Base-by-base conservation (phyloP, 2,888 invertebrate genomes). In the Corbicula japonica region DNA sequence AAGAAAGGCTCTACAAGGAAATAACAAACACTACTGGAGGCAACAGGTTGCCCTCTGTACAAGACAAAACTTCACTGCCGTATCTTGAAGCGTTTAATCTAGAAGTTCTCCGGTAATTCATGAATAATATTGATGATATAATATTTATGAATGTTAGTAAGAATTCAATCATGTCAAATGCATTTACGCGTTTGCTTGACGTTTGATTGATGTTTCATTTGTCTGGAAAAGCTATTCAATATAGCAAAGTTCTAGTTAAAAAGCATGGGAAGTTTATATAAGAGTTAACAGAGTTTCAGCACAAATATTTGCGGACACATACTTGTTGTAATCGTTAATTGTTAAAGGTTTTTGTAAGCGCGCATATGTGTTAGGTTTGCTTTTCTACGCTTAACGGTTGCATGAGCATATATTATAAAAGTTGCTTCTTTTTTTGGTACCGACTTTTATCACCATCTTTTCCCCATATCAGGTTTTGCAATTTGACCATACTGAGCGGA, bases 11-110 rank as follows among this genome's bases (percentile, higher is more conserved):
- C 54, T 78, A 71, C 56, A 21, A 60, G 34, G 86, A 87, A 62
- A 87, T 89, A 48, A 48, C 77, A 1, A 78, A 83, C 2, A 90
- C 94, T 50, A 92, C 94, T 50, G 93, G 93, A n/a, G 34, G 50
- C 4, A 60, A 73, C 0, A 72, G 86, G 10, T 41, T 65, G 0
- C 89, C 88, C 0, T 74, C 65, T 18, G 62, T 86, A 21, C n/a
- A 69, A 1, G 87, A 89, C 66, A 85, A 75, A 48, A 48, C 72
- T 2, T 65, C 74, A 1, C 58, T 89, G 46, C 58, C 80, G 0
- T 88, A 89, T 62, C 60, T 88, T 12, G 88, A 91, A 30, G 92
- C 92, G 12, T 87, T 88, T 15, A 76, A 90, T 50, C 73, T 86
- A 62, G 92, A 92, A 77, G 79, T 89, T 5, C 83, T 86, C 89